Evolutionary conservation across 2,888 invertebrate genomes (phyloP).

Genomic region (Eupithecia abbreviata): DNA sequence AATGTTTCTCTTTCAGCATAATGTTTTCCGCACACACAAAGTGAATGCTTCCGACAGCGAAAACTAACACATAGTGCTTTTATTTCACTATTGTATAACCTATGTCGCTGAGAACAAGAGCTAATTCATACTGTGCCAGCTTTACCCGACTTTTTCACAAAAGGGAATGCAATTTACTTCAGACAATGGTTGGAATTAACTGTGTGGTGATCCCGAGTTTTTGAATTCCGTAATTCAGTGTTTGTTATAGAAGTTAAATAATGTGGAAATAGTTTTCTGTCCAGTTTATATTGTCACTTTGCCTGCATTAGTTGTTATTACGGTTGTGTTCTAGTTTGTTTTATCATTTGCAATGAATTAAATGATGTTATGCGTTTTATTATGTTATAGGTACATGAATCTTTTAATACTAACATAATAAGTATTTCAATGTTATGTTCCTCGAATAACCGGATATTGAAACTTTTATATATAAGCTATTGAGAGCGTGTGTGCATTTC

Average conservation of each 20-base stretch:
- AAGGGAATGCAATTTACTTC: constrained; percentile 55
- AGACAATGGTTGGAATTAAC: constrained; percentile 62
- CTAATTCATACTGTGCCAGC: constrained; percentile 40
- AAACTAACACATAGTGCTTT: constrained; percentile 37
- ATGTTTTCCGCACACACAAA: constrained; percentile 43
- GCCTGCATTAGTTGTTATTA: background rate
- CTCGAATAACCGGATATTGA: background rate
- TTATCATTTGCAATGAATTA: background rate
- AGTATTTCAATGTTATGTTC: background rate
- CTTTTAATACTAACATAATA: background rate
- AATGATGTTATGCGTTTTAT: background rate
- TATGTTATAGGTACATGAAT: background rate
- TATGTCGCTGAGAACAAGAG: constrained; percentile 38
- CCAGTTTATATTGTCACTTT: constrained; percentile 11
- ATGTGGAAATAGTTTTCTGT: constrained; percentile 21
- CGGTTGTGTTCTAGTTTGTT: background rate
- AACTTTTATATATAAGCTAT: background rate
- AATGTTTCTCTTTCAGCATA: constrained; percentile 47
- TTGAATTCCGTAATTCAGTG: constrained; percentile 43
- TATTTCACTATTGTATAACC: constrained; percentile 35
- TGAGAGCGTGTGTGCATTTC: background rate
- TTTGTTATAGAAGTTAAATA: constrained; percentile 25
- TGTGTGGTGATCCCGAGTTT: constrained; percentile 49
- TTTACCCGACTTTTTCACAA: constrained; percentile 51
- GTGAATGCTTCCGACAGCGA: constrained; percentile 41